Base-by-base conservation (phyloP, 2,888 invertebrate genomes). In the Dastarcus helophoroides region DNA sequence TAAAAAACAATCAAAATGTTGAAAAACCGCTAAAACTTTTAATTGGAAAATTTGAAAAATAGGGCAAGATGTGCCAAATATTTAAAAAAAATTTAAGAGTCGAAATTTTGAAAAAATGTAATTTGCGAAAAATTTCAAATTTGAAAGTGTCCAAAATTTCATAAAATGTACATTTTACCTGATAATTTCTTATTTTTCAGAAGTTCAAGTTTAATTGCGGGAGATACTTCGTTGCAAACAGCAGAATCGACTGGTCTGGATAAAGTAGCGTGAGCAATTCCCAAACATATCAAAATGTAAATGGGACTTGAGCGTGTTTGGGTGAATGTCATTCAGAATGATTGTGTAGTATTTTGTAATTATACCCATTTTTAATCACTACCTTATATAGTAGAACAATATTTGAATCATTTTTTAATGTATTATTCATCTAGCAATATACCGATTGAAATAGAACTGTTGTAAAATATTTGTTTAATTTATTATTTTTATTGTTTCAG, bases 361-460 rank as follows among this genome's bases (percentile, higher is more conserved):
- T 45, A 32, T 47, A 48, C 43, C 46, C 42, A 45, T 46, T 51
- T 44, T 49, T 52, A 47, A 49, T 46, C 48, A 49, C 49, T 43
- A 44, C 43, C 40, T 41, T 44, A 38, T 33, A 39, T 31, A 37
- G 31, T 38, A 40, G 42, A 46, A 44, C 43, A 46, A 46, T 45
- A 42, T 25, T 19, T 24, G 22, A 33, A 24, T 23, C 19, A 33
- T 36, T 35, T 37, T 36, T 25, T 31, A 33, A 30, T 47, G 41
- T 48, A 49, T 49, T 47, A 51, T 51, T 53, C 51, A 44, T 44
- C 46, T 53, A 54, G 55, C 54, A 56, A 54, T 56, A 55, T 51
- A 42, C 43, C 29, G 36, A 39, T 41, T 33, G 32, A 42, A 37
- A 32, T 37, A 32, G 36, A 33, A 35, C 36, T 40, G 33, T 41